Conservation (phyloP, 2,797 vertebrate species). For the Arrhamphus sclerolepis region DNA sequence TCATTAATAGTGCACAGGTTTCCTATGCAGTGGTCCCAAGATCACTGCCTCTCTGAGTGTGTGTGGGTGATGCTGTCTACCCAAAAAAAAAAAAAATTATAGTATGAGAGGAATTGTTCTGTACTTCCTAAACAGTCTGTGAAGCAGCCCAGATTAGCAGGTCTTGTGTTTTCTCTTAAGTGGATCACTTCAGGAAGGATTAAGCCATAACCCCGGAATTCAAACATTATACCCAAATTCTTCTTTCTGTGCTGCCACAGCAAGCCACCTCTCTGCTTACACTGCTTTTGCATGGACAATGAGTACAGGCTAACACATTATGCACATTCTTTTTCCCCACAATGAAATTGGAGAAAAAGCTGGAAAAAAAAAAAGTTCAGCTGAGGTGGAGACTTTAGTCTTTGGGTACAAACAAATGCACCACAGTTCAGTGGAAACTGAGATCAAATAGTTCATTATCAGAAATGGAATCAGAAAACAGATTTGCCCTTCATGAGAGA, state of each 20-base stretch:
- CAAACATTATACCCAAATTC: conserved; percentile 19
- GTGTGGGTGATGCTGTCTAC: conserved; percentile 1
- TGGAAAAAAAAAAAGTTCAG: no score
- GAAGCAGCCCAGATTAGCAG: conserved; percentile 59
- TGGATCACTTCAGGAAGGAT: conserved; percentile 41
- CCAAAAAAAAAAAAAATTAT: neutral
- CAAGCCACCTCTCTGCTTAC: neutral
- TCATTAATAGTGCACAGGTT: neutral
- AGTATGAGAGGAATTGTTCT: conserved; percentile 33
- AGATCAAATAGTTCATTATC: no score
- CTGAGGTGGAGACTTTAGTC: no score
- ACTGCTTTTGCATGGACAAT: neutral
- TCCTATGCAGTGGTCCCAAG: conserved; percentile 3
- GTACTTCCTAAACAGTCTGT: conserved; percentile 50
- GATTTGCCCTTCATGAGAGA: no score
- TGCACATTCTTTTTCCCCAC: no score
- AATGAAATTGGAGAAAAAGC: no score
- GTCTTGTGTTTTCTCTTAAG: conserved; percentile 72
- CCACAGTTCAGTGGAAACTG: no score
- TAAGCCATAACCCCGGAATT: conserved; percentile 46
- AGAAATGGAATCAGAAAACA: no score
- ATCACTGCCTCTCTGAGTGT: conserved; percentile 4
- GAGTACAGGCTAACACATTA: neutral
- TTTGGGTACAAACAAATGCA: no score
- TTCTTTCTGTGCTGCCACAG: conserved; percentile 15